Conservation (phyloP, 1,140 invertebrate species). For the Heliconius himera region DNA sequence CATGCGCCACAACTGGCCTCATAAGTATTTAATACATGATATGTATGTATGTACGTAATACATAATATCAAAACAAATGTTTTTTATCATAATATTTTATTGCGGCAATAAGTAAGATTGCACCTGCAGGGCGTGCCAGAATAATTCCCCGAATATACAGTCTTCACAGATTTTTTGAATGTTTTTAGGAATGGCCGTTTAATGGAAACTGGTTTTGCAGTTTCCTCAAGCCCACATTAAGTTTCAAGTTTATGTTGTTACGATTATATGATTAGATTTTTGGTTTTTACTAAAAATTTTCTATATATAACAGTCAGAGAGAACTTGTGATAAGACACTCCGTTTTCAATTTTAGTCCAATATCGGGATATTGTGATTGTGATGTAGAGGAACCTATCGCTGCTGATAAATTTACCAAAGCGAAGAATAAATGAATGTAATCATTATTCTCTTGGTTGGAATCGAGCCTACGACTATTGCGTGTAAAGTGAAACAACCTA, state of each 20-base stretch:
- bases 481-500: too few relatives aligned
- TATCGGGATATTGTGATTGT: too few relatives aligned
- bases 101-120: background rate
- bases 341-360: too few relatives aligned
- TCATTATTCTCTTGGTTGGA: too few relatives aligned
- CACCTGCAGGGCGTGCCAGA: background rate
- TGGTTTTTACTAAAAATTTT: background rate
- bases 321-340: too few relatives aligned
- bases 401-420: too few relatives aligned
- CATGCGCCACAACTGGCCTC: too few relatives aligned
- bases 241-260: background rate
- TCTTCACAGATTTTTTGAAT: slow-evolving; percentile 8
- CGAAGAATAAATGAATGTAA: too few relatives aligned
- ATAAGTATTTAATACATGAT: too few relatives aligned
- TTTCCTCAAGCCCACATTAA: background rate
- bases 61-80: too few relatives aligned
- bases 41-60: background rate
- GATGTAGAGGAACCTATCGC: too few relatives aligned
- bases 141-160: slow-evolving; percentile 2
- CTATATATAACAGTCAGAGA: background rate
- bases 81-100: background rate
- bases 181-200: slow-evolving; percentile 9
- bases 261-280: background rate
- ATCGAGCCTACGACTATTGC: too few relatives aligned
- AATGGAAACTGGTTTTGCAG: background rate